Base-by-base conservation (phyloP, 2,888 invertebrate species). In the Cheilosia vernalis region DNA sequence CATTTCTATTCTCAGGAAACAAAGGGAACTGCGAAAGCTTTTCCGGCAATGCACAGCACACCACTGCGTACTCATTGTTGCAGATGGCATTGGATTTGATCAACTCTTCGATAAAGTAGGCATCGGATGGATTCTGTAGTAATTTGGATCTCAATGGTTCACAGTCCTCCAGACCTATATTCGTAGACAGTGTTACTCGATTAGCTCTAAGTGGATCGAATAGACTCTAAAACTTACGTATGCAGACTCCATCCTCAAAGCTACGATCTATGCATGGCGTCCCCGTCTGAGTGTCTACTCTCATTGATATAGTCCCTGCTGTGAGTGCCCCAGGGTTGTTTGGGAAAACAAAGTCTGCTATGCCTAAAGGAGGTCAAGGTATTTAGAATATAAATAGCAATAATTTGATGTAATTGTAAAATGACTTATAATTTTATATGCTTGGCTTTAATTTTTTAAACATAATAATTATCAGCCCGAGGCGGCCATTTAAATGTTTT, bases 81-180 rank as follows among this genome's bases (percentile, higher is more conserved):
- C 92, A 92, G 2, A 90, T 78, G 9, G 61, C 30, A 79, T 91
- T 90, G 1, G 92, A 92, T 7, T 87, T 87, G 13, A 88, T 87
- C 27, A 92, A 58, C 17, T 87, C 89, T 4, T 88, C 87, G 3
- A 87, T 87, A 40, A 90, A 91, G 1, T 53, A 79, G 1, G 70
- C 24, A 87, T 92, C 91, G 1, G 21, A 83, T 33, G 89, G 89
- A 44, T 88, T 90, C 0, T 51, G 4, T 6, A 67, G 66, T 2
- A 92, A 80, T 6, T 89, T 88, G 7, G 81, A 87, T 0, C 90
- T 17, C 21, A 92, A 61, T 2, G 83, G 15, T 1, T 78, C 61
- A 37, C 91, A 92, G 6, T 88, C 79, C 19, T 87, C 87, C 15
- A 92, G 87, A 2, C 89, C 90, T 91, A 0, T 91, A 0, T 47